Base-by-base conservation (phyloP, 2,888 invertebrate genomes). In the Drosophila affinis region DNA sequence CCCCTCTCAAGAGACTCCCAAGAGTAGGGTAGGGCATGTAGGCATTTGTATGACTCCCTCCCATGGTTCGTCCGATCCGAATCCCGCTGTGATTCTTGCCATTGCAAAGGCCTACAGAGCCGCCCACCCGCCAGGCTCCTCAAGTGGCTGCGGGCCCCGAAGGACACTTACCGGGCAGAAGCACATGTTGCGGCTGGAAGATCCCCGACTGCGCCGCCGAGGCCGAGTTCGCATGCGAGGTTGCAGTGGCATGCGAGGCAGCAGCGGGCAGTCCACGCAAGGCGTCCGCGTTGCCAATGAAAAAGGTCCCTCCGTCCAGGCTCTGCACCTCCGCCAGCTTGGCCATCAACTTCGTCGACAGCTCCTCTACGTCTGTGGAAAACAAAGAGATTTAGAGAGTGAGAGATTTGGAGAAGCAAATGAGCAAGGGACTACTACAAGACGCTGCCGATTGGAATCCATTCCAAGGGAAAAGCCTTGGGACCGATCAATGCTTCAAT, bases 311-410 rank as follows among this genome's bases (percentile, higher is more conserved):
- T 73, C 91, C 92, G 69, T 92, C 92, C 71, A 91, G 85, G 71
- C 91, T 91, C 87, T 92, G 92, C 68, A 92, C 92, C 78, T 92
- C 91, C 45, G 92, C 92, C 77, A 92, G 86, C 78, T 91, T 91
- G 63, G 92, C 92, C 92, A 92, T 92, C 75, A 92, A 88, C 79
- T 92, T 92, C 44, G 92, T 92, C 78, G 92, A 92, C 84, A 92
- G 86, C 81, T 92, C 92, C 87, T 92, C 92, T 77, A 92, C 92
- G 91, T 92, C 92, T 92, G 88, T 44, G 90, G 90, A 3, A 1
- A n/a, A 17, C 7, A 2, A 47, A 18, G 18, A 18, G 2, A 18
- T 18, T 18, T 18, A 12, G 4, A 2, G 10, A 24, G 39, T 9
- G 21, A 2, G 12, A 18, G 3, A 21, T 1, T 9, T 7, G 21